A percentile compares a stretch with the other conserved stretches of the same genome.
Conservation (phyloP, 2,888 invertebrate species). For the Lacanobia wlatinum region DNA sequence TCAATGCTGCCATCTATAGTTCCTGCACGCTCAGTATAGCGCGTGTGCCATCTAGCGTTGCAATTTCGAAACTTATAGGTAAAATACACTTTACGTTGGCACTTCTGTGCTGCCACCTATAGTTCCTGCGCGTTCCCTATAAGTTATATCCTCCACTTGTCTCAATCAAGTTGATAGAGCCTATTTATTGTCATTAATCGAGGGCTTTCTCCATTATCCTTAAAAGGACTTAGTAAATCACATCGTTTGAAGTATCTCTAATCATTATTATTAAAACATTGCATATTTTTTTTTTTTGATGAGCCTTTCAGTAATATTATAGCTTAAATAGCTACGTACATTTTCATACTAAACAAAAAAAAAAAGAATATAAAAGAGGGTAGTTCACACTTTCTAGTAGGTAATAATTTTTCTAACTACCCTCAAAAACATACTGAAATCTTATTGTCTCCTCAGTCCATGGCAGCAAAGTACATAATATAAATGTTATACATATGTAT, state of each 20-base stretch:
- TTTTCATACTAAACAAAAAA: background rate
- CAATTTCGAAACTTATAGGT: no score
- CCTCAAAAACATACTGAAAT: constrained; percentile 2
- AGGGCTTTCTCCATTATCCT: background rate
- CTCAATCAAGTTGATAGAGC: background rate
- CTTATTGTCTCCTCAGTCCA: constrained; percentile 29
- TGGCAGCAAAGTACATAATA: constrained; percentile 28
- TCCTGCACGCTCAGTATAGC: no score
- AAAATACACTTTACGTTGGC: no score
- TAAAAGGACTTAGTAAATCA: background rate
- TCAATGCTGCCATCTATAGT: no score
- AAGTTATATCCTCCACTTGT: background rate
- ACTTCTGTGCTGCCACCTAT: no score
- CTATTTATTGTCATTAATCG: background rate
- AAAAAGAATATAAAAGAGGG: background rate
- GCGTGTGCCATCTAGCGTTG: no score
- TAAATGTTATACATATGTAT: constrained; percentile 56
- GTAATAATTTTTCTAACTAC: background rate
- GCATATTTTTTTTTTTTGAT: background rate
- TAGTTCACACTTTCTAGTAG: background rate
- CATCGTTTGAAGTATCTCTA: background rate
- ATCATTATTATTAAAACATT: background rate
- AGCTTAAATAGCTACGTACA: background rate
- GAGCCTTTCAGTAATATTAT: background rate
- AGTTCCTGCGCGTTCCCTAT: no score